A percentile compares a stretch with the other conserved stretches of the same genome.
These are phyloP conservation scores for Castor canadensis DNA, from an alignment of 2,113 vertebrate genomes.

Conservation along the genomic window DNA sequence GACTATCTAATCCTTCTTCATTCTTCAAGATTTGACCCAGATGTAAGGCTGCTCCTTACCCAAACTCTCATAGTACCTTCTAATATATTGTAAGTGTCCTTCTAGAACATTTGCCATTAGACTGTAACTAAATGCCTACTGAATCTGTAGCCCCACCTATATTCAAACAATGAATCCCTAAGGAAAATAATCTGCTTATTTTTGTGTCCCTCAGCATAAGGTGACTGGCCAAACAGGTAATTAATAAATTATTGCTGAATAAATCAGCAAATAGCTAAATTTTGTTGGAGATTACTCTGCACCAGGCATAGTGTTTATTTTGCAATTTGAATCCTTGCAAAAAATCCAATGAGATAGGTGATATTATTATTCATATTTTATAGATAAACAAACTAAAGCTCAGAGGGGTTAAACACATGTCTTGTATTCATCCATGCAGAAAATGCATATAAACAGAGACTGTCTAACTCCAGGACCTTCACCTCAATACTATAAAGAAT, in stretches of 20 bases:
- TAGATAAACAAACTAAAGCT: slow-evolving; percentile 34
- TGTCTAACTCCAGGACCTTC: not conserved
- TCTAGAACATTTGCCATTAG: not conserved
- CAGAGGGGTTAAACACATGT: not conserved
- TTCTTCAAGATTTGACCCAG: not conserved
- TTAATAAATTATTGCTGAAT: not conserved
- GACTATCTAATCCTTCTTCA: not conserved
- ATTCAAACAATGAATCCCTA: not conserved
- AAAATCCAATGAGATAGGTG: not conserved
- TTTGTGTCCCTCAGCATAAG: not conserved
- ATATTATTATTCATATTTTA: not conserved
- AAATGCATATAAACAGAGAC: not conserved
- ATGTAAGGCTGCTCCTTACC: not conserved
- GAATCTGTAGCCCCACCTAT: not conserved
- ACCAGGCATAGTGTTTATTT: not conserved
- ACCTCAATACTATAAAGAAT: not conserved
- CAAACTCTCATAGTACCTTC: not conserved
- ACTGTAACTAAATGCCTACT: not conserved
- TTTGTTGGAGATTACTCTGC: not conserved
- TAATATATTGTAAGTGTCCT: not conserved
- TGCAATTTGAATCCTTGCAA: not conserved
- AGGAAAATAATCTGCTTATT: not conserved
- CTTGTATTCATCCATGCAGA: not conserved
- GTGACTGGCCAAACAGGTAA: not conserved
- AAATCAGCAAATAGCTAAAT: not conserved